Evolutionary conservation across 2,113 vertebrate genomes (phyloP).

Genomic region (Clupea harengus): DNA sequence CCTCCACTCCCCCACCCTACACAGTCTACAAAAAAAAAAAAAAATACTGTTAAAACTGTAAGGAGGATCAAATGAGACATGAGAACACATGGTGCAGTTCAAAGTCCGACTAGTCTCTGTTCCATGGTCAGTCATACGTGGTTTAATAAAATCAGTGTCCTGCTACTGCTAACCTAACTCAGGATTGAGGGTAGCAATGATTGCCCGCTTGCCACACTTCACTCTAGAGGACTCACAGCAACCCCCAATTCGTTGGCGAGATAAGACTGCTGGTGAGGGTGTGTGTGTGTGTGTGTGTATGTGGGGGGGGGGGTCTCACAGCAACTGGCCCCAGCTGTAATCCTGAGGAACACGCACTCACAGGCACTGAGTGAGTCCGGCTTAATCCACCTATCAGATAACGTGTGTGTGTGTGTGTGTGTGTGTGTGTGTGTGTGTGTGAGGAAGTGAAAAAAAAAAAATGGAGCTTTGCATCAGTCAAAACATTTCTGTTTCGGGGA

Average conservation of each 20-base stretch:
- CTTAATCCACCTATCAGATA: slow-evolving; percentile 66
- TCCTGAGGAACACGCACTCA: slow-evolving; percentile 54
- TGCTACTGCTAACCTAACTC: background rate
- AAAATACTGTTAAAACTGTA: too few relatives aligned
- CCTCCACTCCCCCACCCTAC: background rate
- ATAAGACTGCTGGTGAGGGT: slow-evolving; percentile 51
- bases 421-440: background rate
- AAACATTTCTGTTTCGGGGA: background rate
- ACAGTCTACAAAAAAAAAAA: background rate
- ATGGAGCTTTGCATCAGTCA: slow-evolving; percentile 41
- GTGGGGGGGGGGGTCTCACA: slow-evolving; percentile 39
- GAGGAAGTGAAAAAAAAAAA: too few relatives aligned
- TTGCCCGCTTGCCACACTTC: slow-evolving; percentile 52
- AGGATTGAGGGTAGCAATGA: slow-evolving; percentile 17
- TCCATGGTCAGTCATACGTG: background rate
- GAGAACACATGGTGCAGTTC: too few relatives aligned
- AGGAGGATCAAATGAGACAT: too few relatives aligned
- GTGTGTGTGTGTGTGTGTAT: background rate
- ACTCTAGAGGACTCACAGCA: background rate
- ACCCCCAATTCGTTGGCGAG: slow-evolving; percentile 64
- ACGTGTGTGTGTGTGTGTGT: slow-evolving; percentile 24
- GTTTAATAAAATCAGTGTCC: background rate
- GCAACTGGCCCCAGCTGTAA: slow-evolving; percentile 60
- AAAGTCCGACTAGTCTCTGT: background rate
- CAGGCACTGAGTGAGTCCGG: slow-evolving; percentile 39